phyloP scores from a whole-genome alignment of 2,888 invertebrate species.

The Orgyia antiqua region DNA sequence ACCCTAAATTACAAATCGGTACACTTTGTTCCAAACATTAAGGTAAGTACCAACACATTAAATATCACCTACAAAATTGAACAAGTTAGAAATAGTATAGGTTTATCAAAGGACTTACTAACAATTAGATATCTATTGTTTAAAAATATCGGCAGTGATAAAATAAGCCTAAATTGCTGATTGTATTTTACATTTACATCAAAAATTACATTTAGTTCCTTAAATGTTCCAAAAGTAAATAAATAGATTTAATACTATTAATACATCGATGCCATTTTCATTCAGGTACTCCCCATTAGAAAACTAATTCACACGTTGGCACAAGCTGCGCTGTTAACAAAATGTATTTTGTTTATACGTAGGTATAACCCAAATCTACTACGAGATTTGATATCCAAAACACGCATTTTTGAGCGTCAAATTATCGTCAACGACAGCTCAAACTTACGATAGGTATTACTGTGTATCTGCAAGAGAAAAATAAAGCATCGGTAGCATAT shows the following conservation, averaged over 20 bases:
- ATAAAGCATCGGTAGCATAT: too few species aligned
- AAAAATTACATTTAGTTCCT: too few species aligned
- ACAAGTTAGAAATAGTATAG: conserved; percentile 74
- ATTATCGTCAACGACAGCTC: too few species aligned
- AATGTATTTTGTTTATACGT: too few species aligned
- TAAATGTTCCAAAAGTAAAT: too few species aligned
- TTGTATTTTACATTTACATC: conserved; percentile 9
- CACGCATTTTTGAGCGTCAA: too few species aligned
- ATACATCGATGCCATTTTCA: conserved; percentile 1
- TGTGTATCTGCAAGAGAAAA: too few species aligned
- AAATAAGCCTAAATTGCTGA: conserved; percentile 59
- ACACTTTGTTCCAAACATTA: conserved; percentile 69
- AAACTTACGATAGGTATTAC: too few species aligned
- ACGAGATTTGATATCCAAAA: too few species aligned
- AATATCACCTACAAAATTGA: conserved; percentile 76
- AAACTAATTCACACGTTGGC: too few species aligned
- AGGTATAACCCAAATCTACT: too few species aligned
- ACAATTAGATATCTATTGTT: conserved; percentile 48
- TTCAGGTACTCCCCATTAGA: background rate
- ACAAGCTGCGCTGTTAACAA: too few species aligned
- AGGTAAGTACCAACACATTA: conserved; percentile 72
- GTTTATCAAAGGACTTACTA: conserved; percentile 72
- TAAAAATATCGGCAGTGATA: conserved; percentile 70
- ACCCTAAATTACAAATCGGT: conserved; percentile 65
- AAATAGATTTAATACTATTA: conserved; percentile 12